These are phyloP conservation scores for Gyps fulvus DNA, from an alignment of 2,113 vertebrate species.

Conservation along the genomic window DNA sequence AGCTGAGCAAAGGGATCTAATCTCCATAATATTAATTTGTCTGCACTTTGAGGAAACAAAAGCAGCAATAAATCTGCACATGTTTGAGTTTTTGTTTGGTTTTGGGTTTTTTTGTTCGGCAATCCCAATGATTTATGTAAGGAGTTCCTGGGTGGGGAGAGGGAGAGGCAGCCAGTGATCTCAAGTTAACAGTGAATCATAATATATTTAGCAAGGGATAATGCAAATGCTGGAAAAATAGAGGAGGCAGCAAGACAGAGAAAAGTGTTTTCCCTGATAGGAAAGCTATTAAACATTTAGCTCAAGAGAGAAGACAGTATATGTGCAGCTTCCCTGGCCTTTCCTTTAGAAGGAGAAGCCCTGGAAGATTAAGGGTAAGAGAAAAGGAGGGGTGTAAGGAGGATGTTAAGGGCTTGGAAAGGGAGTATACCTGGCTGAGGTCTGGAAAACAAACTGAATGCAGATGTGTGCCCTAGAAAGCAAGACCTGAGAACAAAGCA, in stretches of 20 bases:
- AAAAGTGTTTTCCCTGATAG: not conserved
- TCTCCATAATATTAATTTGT: constrained; percentile 51
- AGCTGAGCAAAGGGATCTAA: constrained; percentile 40
- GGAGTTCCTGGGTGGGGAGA: not conserved
- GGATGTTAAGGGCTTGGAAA: not conserved
- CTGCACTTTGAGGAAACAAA: constrained; percentile 27
- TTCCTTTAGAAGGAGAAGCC: not conserved
- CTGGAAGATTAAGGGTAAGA: not conserved
- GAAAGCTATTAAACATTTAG: constrained; percentile 24
- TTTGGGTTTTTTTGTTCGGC: not conserved
- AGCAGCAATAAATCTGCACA: constrained; percentile 14
- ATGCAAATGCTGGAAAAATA: constrained; percentile 1
- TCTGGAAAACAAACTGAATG: not conserved
- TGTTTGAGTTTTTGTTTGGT: not conserved
- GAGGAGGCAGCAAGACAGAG: not conserved
- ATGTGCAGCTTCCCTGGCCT: not conserved
- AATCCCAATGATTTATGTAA: constrained; percentile 19
- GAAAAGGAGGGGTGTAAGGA: not conserved
- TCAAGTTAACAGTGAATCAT: constrained; percentile 8
- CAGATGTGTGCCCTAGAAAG: not conserved
- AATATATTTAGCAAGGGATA: constrained; percentile 31
- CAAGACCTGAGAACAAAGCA: not conserved
- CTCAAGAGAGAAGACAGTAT: not conserved
- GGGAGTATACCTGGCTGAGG: not conserved
- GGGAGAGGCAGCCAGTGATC: not conserved